Percentiles rank a stretch among this genome's conserved stretches.
These are phyloP conservation scores for Gymnocephalus cernua DNA, from an alignment of 2,113 vertebrate species.

Conservation along the genomic window DNA sequence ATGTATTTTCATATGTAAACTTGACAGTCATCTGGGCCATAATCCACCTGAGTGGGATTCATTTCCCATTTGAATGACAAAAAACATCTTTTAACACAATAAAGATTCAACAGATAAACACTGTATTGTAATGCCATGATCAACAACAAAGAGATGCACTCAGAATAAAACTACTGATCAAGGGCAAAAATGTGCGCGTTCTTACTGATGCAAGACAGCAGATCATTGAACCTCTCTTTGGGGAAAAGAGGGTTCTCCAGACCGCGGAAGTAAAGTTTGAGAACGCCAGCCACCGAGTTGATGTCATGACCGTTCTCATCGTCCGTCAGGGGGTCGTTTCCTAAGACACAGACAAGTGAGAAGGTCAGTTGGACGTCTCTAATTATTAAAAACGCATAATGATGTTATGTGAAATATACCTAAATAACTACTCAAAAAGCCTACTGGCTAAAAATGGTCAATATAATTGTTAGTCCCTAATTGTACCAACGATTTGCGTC, in stretches of 20 bases:
- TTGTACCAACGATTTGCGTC: too few relatives aligned
- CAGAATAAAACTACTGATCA: background rate
- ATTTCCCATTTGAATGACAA: background rate
- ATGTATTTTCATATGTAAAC: background rate
- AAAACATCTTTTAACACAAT: background rate
- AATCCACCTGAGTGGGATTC: background rate
- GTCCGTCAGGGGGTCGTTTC: constrained; percentile 96
- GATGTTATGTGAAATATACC: background rate
- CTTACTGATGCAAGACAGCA: constrained; percentile 98
- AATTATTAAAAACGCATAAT: background rate
- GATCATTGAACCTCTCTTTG: constrained; percentile 98
- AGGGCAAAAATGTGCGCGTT: constrained; percentile 38
- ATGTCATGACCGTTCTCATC: constrained; percentile 98
- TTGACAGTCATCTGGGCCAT: background rate
- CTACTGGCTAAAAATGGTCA: background rate
- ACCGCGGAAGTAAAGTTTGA: constrained; percentile 98
- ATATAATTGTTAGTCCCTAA: too few relatives aligned
- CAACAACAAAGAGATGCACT: background rate
- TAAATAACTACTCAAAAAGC: background rate
- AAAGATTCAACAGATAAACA: background rate
- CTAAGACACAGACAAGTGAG: constrained; percentile 80
- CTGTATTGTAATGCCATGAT: background rate
- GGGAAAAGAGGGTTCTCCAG: constrained; percentile 99
- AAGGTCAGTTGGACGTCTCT: constrained; percentile 1
- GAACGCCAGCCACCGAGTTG: constrained; percentile 97